Evolutionary conservation across 2,113 vertebrate species (phyloP).

Genomic region (Rhipidura dahli): DNA sequence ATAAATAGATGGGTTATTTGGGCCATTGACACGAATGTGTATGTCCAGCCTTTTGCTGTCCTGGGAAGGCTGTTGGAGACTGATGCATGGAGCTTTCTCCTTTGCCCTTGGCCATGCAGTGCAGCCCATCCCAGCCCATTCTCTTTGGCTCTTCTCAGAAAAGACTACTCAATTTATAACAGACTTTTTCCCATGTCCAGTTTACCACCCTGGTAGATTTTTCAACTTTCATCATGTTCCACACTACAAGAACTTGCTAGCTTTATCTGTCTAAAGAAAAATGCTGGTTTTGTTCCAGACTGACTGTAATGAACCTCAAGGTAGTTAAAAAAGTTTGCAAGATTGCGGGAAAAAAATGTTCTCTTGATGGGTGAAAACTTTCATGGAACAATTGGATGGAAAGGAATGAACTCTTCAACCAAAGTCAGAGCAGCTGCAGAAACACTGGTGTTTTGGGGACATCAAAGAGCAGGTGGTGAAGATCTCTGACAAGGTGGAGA

Average conservation of each 20-base stretch:
- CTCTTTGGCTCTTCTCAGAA: not conserved
- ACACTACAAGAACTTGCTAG: not conserved
- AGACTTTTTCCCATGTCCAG: not conserved
- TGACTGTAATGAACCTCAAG: not conserved
- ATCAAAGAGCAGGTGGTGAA: not conserved
- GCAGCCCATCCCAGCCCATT: too few species aligned
- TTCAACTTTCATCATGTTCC: not conserved
- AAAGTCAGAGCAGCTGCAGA: not conserved
- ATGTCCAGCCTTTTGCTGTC: not conserved
- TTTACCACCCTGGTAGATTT: not conserved
- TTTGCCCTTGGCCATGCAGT: not conserved
- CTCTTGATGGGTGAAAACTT: not conserved
- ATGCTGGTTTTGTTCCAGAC: not conserved
- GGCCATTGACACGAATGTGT: not conserved
- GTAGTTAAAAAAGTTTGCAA: not conserved
- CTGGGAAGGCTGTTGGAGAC: not conserved
- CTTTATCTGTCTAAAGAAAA: not conserved
- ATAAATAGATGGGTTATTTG: not conserved
- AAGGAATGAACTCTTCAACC: not conserved
- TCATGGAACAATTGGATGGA: not conserved
- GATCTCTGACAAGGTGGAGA: not conserved
- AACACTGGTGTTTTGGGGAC: not conserved
- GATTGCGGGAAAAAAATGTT: not conserved
- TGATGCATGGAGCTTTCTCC: rapidly evolving
- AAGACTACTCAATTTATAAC: not conserved